Conservation (phyloP, 2,113 vertebrate genomes). For the Cebus imitator region DNA sequence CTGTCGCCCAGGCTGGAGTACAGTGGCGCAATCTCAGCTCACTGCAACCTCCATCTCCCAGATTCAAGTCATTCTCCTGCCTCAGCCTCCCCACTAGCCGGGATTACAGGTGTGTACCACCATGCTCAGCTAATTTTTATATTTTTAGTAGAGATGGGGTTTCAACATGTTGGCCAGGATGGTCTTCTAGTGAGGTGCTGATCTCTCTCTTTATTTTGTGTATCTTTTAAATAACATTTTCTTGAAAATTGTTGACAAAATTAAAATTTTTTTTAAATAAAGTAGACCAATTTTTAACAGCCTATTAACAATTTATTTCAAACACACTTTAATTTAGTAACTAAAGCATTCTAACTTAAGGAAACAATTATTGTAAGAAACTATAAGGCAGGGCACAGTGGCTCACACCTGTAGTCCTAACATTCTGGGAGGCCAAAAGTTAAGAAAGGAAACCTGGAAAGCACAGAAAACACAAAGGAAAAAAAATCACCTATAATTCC, state of each 20-base stretch:
- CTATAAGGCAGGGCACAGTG: not conserved
- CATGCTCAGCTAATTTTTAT: too few relatives aligned
- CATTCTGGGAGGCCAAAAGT: not conserved
- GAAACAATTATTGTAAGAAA: not conserved
- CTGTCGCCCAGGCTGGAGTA: too few relatives aligned
- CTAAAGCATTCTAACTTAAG: not conserved
- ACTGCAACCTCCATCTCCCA: too few relatives aligned
- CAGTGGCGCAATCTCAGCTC: too few relatives aligned
- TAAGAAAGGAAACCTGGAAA: not conserved
- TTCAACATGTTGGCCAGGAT: too few relatives aligned
- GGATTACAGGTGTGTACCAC: too few relatives aligned
- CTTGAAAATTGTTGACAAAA: constrained; percentile 21
- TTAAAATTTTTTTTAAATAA: not conserved
- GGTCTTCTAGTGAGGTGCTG: not conserved
- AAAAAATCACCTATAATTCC: not conserved
- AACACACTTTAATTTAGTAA: constrained; percentile 2
- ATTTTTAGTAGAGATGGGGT: too few relatives aligned
- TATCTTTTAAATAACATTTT: not conserved
- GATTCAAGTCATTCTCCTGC: too few relatives aligned
- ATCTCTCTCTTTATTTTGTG: not conserved
- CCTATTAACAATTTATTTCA: not conserved
- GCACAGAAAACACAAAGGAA: not conserved
- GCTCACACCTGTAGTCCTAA: too few relatives aligned
- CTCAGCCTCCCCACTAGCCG: too few relatives aligned
- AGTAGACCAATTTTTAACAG: not conserved